Evolutionary conservation across 1,140 invertebrate genomes (phyloP), one percentile per base, ranked within the genome.

Genomic region (Bombus fervidus): DNA sequence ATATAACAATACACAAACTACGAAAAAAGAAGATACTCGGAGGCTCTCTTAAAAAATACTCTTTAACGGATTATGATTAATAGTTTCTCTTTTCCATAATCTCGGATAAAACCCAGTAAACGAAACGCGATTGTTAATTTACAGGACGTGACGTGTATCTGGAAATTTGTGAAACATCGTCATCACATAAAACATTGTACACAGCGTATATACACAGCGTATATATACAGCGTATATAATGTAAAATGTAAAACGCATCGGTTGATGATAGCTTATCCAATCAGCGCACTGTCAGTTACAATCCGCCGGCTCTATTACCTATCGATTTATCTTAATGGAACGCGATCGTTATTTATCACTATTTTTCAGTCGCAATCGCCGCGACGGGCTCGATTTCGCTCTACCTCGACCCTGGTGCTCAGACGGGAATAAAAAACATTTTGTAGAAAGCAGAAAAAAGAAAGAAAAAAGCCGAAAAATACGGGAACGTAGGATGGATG

Each of bases 241-340:
- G 93, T 92, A 94, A 94, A 94, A 94, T 94, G 92, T 90, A 91
- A 89, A 90, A 89, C 87, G 91, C 87, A 90, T 87, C 87, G 73
- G 71, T 89, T 71, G 89, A 93, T 91, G 92, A 94, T 94, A 94
- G 93, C 92, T 94, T 94, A 94, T 94, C 93, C 93, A 94, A 94
- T 94, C 93, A 93, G 91, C 90, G 91, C 86, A 93, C 93, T 93
- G 94, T 94, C 94, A 94, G 92, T 93, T 94, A 94, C 94, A 94
- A 94, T 94, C 92, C 93, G 92, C 92, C 87, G 90, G 91, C 90
- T 93, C 92, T 92, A 93, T 94, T 92, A 93, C 92, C 90, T 91
- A 91, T 93, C 93, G 92, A 94, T 94, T 94, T 94, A 94, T 94
- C 92, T 94, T 94, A 94, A 94, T 94, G 93, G 92, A 93, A 94